Percentiles rank a stretch among this genome's conserved stretches.
Conservation (phyloP, 2,113 vertebrate species). For the Dolichallabes microphthalmus region DNA sequence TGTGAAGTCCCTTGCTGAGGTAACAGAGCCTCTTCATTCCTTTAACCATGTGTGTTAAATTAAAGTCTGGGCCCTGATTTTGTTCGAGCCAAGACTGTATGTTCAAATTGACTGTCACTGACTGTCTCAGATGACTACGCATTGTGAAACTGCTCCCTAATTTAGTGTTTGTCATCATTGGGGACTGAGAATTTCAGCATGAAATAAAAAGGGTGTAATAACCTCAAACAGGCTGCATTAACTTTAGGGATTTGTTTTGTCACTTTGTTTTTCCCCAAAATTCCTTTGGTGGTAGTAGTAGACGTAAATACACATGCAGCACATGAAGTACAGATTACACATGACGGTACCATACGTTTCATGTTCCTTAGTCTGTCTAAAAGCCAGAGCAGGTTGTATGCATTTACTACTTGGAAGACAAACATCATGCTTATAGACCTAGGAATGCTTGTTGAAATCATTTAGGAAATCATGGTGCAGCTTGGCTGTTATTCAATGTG, state of each 20-base stretch:
- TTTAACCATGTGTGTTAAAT: not conserved
- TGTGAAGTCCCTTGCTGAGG: slow-evolving; percentile 37
- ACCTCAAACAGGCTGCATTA: not conserved
- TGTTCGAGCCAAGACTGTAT: not conserved
- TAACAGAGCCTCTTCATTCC: slow-evolving; percentile 1
- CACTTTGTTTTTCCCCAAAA: not conserved
- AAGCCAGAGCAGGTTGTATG: not conserved
- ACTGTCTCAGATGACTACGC: not conserved
- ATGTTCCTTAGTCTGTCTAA: not conserved
- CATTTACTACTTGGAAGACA: not conserved
- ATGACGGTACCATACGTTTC: not conserved
- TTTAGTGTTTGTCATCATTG: not conserved
- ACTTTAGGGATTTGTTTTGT: not conserved
- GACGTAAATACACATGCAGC: not conserved
- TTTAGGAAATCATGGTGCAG: not conserved
- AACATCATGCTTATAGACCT: not conserved
- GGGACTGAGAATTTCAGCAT: not conserved
- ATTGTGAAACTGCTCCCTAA: too few relatives aligned
- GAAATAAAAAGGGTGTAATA: not conserved
- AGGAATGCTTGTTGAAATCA: not conserved
- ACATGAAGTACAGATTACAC: not conserved
- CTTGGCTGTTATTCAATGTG: not conserved
- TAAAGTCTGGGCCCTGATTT: not conserved
- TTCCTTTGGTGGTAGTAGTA: not conserved
- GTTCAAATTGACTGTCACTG: not conserved